Evolutionary conservation across 2,888 invertebrate species (phyloP), one percentile per base, ranked within the genome.

Genomic region (Mythimna vitellina): DNA sequence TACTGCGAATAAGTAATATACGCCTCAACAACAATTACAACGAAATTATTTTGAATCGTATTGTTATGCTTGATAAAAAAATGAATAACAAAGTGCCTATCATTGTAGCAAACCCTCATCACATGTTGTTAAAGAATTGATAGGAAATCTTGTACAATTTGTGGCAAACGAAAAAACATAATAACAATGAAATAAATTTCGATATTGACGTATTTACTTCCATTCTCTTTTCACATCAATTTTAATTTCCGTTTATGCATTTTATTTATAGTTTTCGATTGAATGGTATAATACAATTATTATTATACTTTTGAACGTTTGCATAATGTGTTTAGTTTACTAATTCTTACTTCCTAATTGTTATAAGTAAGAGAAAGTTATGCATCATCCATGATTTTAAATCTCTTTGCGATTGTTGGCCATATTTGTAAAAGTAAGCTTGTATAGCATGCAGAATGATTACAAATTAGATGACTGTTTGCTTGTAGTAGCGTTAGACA

Each of bases 201-300:
- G 5, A 29, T 56, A 60, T 57, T 46, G 12, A 38, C 35, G n/a
- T n/a, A n/a, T n/a, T n/a, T n/a, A 58, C 7, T 6, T 54, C 49
- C 56, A 42, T 77, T 72, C 46, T 67, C 66, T 67, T 56, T 29
- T 53, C 17, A 46, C 12, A 25, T 12, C 29, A n/a, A 12, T 60
- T 61, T 60, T 5, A 22, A 71, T 51, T 71, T 35, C 42, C 29
- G n/a, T 51, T 32, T 46, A 53, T 49, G 35, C 8, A 51, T 56
- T 71, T 17, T 35, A 14, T 77, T 62, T 58, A 66, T 53, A 14
- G 51, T 22, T 57, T 70, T 54, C 49, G 20, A 76, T 70, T 46
- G 25, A 46, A 60, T 71, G 12, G n/a, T 32, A 25, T 29, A 25
- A 22, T 32, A 35, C 14, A 6, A 12, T 32, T 38, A 12, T 58